Percentiles rank a stretch among this genome's conserved stretches.
These are phyloP conservation scores for Aphelenchoides avenae DNA, from an alignment of 1,140 invertebrate species.

Conservation along the genomic window DNA sequence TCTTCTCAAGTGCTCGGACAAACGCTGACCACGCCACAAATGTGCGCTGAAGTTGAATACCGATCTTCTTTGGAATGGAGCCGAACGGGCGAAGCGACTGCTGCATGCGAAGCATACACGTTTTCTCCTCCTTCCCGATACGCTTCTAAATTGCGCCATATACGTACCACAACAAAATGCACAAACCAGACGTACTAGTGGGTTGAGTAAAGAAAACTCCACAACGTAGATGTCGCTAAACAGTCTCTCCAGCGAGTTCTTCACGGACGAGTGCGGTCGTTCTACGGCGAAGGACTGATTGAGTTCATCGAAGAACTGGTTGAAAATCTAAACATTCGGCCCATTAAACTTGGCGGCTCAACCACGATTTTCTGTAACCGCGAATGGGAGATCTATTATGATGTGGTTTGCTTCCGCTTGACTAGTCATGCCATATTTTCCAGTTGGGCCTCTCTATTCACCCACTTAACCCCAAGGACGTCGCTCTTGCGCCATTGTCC, in stretches of 20 bases:
- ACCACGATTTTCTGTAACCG: not conserved
- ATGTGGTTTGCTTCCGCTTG: conserved; percentile 1
- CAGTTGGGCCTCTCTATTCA: too few species aligned
- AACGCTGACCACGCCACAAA: conserved; percentile 10
- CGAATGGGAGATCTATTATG: not conserved
- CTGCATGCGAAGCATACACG: conserved; percentile 6
- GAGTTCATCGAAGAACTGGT: not conserved
- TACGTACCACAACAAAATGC: not conserved
- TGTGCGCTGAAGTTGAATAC: not conserved
- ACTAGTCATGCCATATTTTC: too few species aligned
- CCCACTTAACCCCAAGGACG: too few species aligned
- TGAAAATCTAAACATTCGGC: conserved; percentile 1
- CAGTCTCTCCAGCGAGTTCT: conserved; percentile 1
- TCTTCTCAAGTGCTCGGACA: conserved; percentile 7
- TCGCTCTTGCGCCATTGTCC: too few species aligned
- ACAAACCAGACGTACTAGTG: not conserved
- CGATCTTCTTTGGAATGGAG: not conserved
- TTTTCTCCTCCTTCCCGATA: not conserved
- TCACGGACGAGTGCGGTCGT: not conserved
- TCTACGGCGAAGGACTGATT: not conserved
- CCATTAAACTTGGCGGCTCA: not conserved
- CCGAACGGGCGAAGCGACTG: conserved; percentile 10
- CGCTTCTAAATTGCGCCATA: conserved; percentile 3
- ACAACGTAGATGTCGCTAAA: conserved; percentile 12
- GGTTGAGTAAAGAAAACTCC: conserved; percentile 18